phyloP scores from a whole-genome alignment of 2,888 invertebrate species.

The Sesia bembeciformis region DNA sequence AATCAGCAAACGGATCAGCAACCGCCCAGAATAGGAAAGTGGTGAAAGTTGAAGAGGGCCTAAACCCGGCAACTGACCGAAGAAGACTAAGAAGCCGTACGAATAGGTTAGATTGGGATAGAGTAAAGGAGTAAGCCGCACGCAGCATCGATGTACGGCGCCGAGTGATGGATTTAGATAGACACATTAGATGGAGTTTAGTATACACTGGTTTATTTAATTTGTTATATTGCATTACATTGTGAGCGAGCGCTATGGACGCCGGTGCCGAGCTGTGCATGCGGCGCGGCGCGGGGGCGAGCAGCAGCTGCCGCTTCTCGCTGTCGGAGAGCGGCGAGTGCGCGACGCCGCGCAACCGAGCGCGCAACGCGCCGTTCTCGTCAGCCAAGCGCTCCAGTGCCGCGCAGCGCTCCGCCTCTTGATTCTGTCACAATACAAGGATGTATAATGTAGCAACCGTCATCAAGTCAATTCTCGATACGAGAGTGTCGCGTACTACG shows the following conservation, averaged over 20 bases:
- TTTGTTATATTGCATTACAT: constrained; percentile 26
- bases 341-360: constrained; percentile 83
- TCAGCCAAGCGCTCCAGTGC: constrained; percentile 81
- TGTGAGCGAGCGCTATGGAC: constrained; percentile 79
- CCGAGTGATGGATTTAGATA: background rate
- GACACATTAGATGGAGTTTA: background rate
- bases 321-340: constrained; percentile 88
- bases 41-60: too few species aligned
- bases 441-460: too few species aligned
- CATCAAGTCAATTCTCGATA: too few species aligned
- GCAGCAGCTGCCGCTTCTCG: constrained; percentile 86
- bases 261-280: constrained; percentile 87
- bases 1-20: too few species aligned
- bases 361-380: constrained; percentile 84
- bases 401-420: constrained; percentile 75
- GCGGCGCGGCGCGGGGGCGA: constrained; percentile 76
- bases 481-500: too few species aligned
- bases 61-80: too few species aligned
- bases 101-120: too few species aligned
- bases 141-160: background rate
- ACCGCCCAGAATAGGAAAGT: too few species aligned
- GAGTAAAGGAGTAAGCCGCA: too few species aligned
- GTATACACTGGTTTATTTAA: background rate
- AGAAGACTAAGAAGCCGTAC: too few species aligned
- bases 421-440: constrained; percentile 32